A percentile compares a stretch with the other conserved stretches of the same genome.
Conservation (phyloP, 2,113 vertebrate genomes). For the Gallinago media region DNA sequence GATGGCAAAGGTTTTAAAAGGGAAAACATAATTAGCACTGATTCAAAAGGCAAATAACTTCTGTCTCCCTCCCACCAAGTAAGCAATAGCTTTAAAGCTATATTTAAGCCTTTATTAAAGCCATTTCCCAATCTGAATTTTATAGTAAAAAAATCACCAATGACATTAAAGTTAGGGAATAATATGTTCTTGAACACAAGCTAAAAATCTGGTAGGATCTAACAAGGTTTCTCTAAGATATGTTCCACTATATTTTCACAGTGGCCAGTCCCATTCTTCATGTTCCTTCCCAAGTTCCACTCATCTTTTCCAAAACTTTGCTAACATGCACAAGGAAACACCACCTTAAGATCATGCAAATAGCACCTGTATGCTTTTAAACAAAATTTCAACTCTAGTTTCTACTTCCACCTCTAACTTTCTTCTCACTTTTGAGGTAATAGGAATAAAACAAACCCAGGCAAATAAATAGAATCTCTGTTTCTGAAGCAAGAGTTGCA, state of each 20-base stretch:
- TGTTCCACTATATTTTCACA: neutral
- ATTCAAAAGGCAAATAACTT: slow-evolving; percentile 35
- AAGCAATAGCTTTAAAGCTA: neutral
- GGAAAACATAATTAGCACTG: slow-evolving; percentile 11
- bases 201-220: neutral
- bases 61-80: neutral
- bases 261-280: neutral
- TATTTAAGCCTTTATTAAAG: slow-evolving; percentile 19
- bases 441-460: neutral
- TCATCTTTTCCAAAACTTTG: neutral
- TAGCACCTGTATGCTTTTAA: neutral
- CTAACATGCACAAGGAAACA: neutral
- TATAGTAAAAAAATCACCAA: neutral
- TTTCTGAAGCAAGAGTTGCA: neutral
- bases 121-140: neutral
- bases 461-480: neutral
- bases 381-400: neutral
- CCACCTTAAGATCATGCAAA: neutral
- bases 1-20: neutral
- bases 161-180: neutral
- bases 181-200: neutral
- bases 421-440: neutral
- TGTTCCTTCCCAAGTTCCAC: neutral
- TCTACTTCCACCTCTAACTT: neutral
- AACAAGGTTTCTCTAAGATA: neutral